phyloP scores from a whole-genome alignment of 1,140 invertebrate genomes.

The Drosophila repleta region DNA sequence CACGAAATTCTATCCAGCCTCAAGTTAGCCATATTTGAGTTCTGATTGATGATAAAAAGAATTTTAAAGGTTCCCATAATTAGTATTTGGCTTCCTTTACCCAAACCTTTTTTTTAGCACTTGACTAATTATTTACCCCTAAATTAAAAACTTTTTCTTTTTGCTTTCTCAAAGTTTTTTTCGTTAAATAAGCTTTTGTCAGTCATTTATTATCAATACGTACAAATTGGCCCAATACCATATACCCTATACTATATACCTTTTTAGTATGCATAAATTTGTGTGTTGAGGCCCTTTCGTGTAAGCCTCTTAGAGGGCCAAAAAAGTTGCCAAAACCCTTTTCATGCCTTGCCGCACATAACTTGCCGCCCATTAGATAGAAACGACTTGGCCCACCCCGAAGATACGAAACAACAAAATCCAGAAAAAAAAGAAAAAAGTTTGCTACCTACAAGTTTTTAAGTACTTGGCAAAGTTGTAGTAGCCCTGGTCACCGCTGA shows the following conservation, averaged over 20 bases:
- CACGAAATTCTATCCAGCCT: too few species aligned
- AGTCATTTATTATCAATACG: conserved; percentile 37
- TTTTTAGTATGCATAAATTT: conserved; percentile 24
- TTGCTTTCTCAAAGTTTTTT: conserved; percentile 21
- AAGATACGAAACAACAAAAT: conserved; percentile 16
- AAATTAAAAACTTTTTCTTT: background rate
- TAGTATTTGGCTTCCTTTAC: background rate
- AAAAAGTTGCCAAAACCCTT: conserved; percentile 28
- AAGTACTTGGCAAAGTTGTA: conserved; percentile 69
- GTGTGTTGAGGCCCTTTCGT: conserved; percentile 9
- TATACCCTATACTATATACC: conserved; percentile 3
- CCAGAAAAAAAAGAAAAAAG: conserved; percentile 32
- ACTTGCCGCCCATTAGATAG: conserved; percentile 46
- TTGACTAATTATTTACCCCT: background rate
- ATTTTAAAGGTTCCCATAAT: too few species aligned
- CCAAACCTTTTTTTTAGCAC: background rate
- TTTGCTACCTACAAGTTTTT: conserved; percentile 72
- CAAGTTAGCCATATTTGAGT: too few species aligned
- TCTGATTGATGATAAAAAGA: too few species aligned
- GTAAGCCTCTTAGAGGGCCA: conserved; percentile 36
- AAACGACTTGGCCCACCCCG: conserved; percentile 9
- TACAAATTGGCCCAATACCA: background rate
- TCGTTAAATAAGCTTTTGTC: conserved; percentile 30
- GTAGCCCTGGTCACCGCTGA: conserved; percentile 36
- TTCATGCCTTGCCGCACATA: conserved; percentile 43